Percentiles rank a stretch among this genome's conserved stretches.
These are phyloP conservation scores for Cetoscarus ocellatus DNA, from an alignment of 2,797 vertebrate genomes.

Conservation along the genomic window DNA sequence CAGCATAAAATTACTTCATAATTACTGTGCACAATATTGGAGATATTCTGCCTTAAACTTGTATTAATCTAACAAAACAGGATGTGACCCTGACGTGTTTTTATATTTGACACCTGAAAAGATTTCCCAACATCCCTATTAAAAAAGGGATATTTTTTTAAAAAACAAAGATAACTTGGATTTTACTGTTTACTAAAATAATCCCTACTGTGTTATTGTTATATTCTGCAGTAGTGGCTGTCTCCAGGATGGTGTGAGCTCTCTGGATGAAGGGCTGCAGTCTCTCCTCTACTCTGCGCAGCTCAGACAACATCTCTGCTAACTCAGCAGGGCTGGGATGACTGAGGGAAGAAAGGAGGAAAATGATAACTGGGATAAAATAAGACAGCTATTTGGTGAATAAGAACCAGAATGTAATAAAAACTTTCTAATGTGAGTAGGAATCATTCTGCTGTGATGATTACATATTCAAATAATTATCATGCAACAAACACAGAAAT, in stretches of 20 bases:
- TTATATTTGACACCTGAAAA: background rate
- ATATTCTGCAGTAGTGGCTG: conserved; percentile 88
- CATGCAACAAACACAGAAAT: background rate
- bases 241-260: conserved; percentile 89
- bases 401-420: background rate
- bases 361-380: background rate
- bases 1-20: too few species aligned
- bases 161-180: background rate
- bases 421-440: background rate
- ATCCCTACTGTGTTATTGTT: conserved; percentile 90
- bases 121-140: background rate
- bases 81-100: background rate
- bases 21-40: too few species aligned
- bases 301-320: conserved; percentile 90
- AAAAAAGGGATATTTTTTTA: background rate
- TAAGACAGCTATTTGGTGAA: background rate
- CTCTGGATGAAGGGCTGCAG: conserved; percentile 93
- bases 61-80: too few species aligned
- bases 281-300: conserved; percentile 88
- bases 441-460: background rate
- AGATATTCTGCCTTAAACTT: too few species aligned
- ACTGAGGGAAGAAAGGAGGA: conserved; percentile 62
- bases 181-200: background rate
- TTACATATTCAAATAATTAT: too few species aligned
- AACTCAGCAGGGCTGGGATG: conserved; percentile 90